phyloP scores from a whole-genome alignment of 2,888 invertebrate species.

The Caenorhabditis wallacei region DNA sequence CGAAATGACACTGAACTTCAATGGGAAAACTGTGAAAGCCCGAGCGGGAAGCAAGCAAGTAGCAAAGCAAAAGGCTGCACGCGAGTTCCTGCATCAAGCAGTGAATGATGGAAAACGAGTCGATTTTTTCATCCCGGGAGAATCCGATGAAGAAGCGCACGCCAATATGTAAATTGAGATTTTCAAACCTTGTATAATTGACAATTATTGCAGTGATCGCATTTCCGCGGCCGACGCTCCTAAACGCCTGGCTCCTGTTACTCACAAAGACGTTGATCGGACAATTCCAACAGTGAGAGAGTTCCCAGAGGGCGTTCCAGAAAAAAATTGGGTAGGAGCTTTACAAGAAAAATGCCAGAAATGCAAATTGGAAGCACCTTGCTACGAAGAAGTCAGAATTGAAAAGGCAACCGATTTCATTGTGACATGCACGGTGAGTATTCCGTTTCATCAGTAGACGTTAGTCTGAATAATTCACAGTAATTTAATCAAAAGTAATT shows the following conservation, averaged over 20 bases:
- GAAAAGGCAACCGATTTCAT: conserved; percentile 88
- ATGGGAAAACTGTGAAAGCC: conserved; percentile 34
- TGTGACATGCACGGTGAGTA: conserved; percentile 91
- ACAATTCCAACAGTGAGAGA: conserved; percentile 6
- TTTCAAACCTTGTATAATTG: not conserved
- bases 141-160: conserved; percentile 62
- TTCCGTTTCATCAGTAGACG: no score
- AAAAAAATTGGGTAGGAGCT: conserved; percentile 27
- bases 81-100: conserved; percentile 43
- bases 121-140: conserved; percentile 69
- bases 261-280: conserved; percentile 1
- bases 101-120: conserved; percentile 44
- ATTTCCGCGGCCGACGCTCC: conserved; percentile 86
- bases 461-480: no score
- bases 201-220: conserved; percentile 87
- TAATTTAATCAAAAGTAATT: not conserved
- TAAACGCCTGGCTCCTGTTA: not conserved
- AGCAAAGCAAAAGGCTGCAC: conserved; percentile 70
- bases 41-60: conserved; percentile 57
- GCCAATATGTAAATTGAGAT: conserved; percentile 84
- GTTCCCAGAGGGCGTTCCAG: conserved; percentile 1
- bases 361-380: conserved; percentile 93
- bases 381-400: conserved; percentile 88
- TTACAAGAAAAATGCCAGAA: conserved; percentile 51
- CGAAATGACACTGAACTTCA: conserved; percentile 43